Conservation (phyloP, 1,140 invertebrate species). For the Coenobita brevimanus region DNA sequence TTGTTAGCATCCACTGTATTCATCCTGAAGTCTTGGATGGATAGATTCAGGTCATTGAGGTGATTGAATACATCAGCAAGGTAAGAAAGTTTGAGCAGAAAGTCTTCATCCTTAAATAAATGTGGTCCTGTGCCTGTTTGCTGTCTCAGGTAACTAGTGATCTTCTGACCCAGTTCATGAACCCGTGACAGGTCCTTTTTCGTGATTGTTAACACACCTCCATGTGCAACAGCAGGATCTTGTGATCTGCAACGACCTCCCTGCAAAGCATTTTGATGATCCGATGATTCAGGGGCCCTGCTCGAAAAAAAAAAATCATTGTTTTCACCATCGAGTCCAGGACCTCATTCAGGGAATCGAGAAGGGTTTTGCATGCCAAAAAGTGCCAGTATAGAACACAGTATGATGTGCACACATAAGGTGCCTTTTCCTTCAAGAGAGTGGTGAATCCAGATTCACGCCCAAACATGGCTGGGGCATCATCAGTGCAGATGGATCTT, state of each 20-base stretch:
- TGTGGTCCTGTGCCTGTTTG: neutral
- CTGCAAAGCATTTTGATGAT: neutral
- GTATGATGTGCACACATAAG: conserved; percentile 14
- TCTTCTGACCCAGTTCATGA: neutral
- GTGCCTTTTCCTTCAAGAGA: conserved; percentile 8
- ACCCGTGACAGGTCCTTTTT: neutral
- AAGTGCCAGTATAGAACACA: conserved; percentile 12
- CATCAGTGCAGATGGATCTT: neutral
- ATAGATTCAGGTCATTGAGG: conserved; percentile 21
- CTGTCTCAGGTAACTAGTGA: neutral
- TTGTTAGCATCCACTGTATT: conserved; percentile 6
- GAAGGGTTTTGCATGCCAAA: conserved; percentile 18
- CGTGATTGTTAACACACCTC: neutral
- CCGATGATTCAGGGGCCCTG: conserved; percentile 2
- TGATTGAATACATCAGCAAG: neutral
- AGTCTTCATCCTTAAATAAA: neutral
- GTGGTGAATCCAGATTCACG: conserved; percentile 8
- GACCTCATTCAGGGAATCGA: conserved; percentile 3
- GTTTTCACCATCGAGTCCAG: conserved; percentile 3
- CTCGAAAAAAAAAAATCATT: neutral
- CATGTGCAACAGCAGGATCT: conserved; percentile 3
- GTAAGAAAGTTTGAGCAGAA: conserved; percentile 7
- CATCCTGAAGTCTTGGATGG: neutral
- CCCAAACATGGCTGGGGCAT: conserved; percentile 12
- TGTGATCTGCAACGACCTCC: conserved; percentile 10